Evolutionary conservation across 2,888 invertebrate genomes (phyloP).

Genomic region (Litoditis marina): DNA sequence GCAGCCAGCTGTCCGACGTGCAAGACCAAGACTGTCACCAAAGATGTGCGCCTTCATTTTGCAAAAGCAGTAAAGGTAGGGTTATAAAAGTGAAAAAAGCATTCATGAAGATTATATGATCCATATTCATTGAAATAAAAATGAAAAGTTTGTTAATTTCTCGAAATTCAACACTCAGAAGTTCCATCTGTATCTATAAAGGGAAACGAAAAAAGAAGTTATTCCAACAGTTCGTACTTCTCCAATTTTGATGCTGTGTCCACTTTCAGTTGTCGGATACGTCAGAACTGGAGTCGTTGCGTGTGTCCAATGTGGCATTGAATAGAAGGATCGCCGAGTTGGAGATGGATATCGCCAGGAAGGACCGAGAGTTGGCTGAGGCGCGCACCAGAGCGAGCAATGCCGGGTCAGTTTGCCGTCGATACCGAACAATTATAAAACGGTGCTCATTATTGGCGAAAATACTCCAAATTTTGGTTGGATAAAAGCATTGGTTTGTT

Average conservation of each 20-base stretch:
- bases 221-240: no score
- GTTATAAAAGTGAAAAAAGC: no score
- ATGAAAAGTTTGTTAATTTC: neutral
- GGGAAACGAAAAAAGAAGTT: no score
- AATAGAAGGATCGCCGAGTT: constrained; percentile 1
- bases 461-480: no score
- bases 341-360: constrained; percentile 7
- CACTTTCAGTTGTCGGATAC: constrained; percentile 8
- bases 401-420: no score
- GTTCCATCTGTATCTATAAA: no score
- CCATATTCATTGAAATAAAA: no score
- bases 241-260: neutral
- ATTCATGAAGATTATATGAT: no score
- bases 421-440: no score
- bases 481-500: no score
- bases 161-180: neutral
- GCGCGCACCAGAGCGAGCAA: no score
- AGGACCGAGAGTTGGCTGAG: neutral
- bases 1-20: constrained; percentile 63
- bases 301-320: neutral
- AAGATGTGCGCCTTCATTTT: constrained; percentile 62
- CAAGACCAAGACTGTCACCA: constrained; percentile 62
- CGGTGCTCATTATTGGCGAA: no score
- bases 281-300: constrained; percentile 4
- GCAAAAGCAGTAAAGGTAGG: constrained; percentile 19